Conservation (phyloP, 1,140 invertebrate genomes). For the Papilio aristodemus region DNA sequence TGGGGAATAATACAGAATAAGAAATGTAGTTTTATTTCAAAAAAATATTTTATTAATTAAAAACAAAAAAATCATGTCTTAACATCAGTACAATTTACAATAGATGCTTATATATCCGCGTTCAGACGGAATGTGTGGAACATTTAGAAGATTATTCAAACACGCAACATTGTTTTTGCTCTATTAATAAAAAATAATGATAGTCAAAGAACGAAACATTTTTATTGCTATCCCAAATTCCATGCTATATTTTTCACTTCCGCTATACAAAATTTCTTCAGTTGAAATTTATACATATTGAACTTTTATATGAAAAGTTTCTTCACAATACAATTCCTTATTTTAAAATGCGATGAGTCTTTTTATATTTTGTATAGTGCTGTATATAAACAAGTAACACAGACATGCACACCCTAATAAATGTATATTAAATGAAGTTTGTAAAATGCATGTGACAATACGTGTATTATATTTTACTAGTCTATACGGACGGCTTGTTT, state of each 20-base stretch:
- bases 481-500: constrained; percentile 1
- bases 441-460: not conserved
- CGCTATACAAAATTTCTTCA: no score
- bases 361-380: no score
- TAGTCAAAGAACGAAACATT: not conserved
- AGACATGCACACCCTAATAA: not conserved
- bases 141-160: constrained; percentile 18
- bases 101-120: constrained; percentile 4
- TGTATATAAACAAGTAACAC: not conserved
- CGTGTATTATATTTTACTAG: not conserved
- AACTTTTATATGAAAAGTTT: no score
- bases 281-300: no score
- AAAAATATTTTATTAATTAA: constrained; percentile 8
- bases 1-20: not conserved
- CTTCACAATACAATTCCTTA: no score
- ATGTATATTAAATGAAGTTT: constrained; percentile 1
- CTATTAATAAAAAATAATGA: not conserved
- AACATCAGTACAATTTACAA: not conserved
- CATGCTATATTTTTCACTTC: no score
- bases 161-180: not conserved
- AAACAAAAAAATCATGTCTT: constrained; percentile 7
- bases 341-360: not conserved
- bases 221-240: not conserved
- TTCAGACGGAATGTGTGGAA: constrained; percentile 7
- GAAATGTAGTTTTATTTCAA: not conserved